Evolutionary conservation across 2,888 invertebrate species (phyloP), one percentile per base, ranked within the genome.

Genomic region (Muschampia plurimacula): DNA sequence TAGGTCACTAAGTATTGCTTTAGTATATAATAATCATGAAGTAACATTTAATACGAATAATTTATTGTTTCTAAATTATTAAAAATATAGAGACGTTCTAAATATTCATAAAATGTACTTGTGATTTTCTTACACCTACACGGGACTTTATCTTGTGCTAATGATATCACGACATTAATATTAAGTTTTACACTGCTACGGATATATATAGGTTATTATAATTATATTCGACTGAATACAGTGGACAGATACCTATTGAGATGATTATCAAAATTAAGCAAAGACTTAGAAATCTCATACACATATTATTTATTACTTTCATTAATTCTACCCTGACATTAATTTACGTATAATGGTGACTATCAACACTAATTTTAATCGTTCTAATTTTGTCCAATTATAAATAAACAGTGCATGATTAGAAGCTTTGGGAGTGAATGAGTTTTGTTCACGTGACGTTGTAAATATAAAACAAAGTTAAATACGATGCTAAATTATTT

Each of bases 281-380:
- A 89, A 87, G 82, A 85, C 81, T 87, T 85, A 86, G 86, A 74
- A 73, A 88, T 89, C 86, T 78, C 84, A 87, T 88, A 91, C 87
- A 87, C 87, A 85, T 85, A 88, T 86, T 84, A 85, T 82, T 83
- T 78, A 78, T 82, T 72, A 81, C 78, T 89, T 84, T 88, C 85
- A 86, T 92, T 91, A 87, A 89, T 83, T 92, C 93, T 93, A 97
- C 97, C 97, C 97, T 97, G 97, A 97, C 97, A 97, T 96, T 96
- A 96, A 96, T 96, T 97, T 97, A 97, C 97, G 97, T 97, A 97
- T 97, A 96, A 96, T 96, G 96, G 96, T 96, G 96, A 92, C 91
- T 93, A 93, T 90, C 85, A 91, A 91, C 85, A 89, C 92, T 93
- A 93, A 89, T 82, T 87, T 87, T 89, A 86, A 84, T 84, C 83